Conservation (phyloP, 2,888 invertebrate species). For the Orchesellides sinensis region DNA sequence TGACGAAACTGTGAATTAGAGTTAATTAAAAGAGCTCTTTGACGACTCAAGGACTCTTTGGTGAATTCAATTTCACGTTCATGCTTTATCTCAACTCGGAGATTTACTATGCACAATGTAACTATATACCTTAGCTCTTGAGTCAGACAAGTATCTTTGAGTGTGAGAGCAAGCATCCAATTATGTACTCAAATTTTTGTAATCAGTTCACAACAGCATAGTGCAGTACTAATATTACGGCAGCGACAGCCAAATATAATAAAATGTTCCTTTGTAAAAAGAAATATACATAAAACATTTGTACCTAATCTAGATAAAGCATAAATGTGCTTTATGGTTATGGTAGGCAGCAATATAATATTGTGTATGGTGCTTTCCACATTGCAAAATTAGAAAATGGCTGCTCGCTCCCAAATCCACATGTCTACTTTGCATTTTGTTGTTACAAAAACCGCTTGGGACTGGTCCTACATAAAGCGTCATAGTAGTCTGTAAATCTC, state of each 20-base stretch:
- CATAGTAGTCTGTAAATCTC: not conserved
- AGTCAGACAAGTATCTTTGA: too few species aligned
- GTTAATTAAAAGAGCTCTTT: slow-evolving; percentile 50
- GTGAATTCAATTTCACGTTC: not conserved
- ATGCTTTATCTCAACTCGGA: not conserved
- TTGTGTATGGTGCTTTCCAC: too few species aligned
- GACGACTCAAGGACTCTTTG: slow-evolving; percentile 44
- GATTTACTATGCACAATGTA: too few species aligned
- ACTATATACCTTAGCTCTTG: too few species aligned
- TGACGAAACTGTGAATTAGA: slow-evolving; percentile 47
- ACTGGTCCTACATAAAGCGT: slow-evolving; percentile 5
- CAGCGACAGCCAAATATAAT: too few species aligned
- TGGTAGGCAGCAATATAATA: too few species aligned
- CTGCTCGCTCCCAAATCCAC: not conserved
- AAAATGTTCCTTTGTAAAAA: too few species aligned
- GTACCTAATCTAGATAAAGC: too few species aligned
- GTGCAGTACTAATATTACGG: too few species aligned
- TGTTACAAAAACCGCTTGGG: slow-evolving; percentile 30
- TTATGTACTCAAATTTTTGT: not conserved
- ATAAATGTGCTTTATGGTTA: too few species aligned
- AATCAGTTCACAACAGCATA: too few species aligned
- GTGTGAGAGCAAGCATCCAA: slow-evolving; percentile 6
- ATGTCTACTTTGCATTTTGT: not conserved
- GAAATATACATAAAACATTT: not conserved
- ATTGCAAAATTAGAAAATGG: slow-evolving; percentile 14